These are phyloP conservation scores for Fragum fragum DNA, from an alignment of 2,888 invertebrate species.

Conservation along the genomic window DNA sequence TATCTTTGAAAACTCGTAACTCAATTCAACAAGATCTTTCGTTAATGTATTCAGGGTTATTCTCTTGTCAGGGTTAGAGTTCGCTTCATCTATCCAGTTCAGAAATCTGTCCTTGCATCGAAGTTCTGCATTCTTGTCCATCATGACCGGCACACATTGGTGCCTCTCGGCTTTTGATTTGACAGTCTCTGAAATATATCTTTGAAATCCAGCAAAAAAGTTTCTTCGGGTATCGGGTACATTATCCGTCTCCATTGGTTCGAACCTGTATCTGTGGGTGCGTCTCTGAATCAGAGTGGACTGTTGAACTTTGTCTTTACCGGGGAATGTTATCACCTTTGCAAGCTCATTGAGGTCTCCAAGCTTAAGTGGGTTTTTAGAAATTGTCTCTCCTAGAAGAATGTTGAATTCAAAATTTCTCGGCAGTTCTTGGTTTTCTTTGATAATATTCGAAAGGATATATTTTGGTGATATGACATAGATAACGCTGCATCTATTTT, in stretches of 20 bases:
- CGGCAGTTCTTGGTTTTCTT: neutral
- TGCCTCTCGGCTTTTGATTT: conserved; percentile 30
- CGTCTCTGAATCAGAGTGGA: neutral
- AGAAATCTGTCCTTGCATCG: conserved; percentile 21
- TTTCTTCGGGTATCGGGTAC: neutral
- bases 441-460: conserved; percentile 17
- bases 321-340: conserved; percentile 5
- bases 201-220: conserved; percentile 31
- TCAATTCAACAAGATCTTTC: conserved; percentile 7
- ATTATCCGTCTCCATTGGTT: conserved; percentile 16
- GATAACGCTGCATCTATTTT: conserved; percentile 28
- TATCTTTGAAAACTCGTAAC: conserved; percentile 30
- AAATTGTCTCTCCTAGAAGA: neutral
- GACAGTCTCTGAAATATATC: conserved; percentile 7
- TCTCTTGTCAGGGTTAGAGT: neutral
- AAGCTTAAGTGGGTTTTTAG: neutral
- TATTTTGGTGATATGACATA: conserved; percentile 49
- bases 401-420: neutral
- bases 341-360: conserved; percentile 14
- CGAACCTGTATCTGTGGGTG: neutral
- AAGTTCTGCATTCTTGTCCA: conserved; percentile 29
- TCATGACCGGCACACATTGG: conserved; percentile 17
- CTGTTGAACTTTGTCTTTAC: neutral
- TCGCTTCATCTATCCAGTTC: neutral
- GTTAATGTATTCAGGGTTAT: conserved; percentile 30